Conservation (phyloP, 2,888 invertebrate species). For the Rhyacophila evoluta region DNA sequence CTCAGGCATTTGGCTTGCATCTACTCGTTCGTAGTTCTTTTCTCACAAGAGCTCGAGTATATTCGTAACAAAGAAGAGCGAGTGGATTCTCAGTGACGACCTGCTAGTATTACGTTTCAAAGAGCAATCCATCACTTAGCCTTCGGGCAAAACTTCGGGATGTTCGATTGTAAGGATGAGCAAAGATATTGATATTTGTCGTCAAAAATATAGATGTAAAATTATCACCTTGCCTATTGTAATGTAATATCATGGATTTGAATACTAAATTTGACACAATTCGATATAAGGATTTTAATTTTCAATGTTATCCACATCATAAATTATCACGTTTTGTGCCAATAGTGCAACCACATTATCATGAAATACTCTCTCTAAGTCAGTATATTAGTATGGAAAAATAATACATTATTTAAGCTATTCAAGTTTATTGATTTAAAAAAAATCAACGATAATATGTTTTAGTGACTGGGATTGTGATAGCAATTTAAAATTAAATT, state of each 20-base stretch:
- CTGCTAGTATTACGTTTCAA: slow-evolving; percentile 39
- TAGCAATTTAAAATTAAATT: too few relatives aligned
- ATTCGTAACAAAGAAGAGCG: slow-evolving; percentile 12
- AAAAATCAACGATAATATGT: too few relatives aligned
- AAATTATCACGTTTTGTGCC: too few relatives aligned
- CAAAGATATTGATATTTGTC: background rate
- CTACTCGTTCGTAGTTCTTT: background rate
- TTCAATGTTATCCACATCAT: too few relatives aligned
- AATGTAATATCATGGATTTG: background rate
- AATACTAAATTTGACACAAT: too few relatives aligned
- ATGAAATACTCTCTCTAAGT: too few relatives aligned
- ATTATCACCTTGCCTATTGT: background rate
- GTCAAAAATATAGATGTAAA: background rate
- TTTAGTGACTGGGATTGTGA: too few relatives aligned
- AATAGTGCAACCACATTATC: too few relatives aligned
- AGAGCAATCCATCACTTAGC: slow-evolving; percentile 38
- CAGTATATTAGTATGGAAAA: too few relatives aligned
- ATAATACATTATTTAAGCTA: too few relatives aligned
- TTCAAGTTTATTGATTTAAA: too few relatives aligned
- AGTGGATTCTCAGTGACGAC: background rate
- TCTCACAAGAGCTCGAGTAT: slow-evolving; percentile 10
- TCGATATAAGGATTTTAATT: too few relatives aligned
- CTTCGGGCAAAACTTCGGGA: slow-evolving; percentile 25
- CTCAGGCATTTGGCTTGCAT: background rate
- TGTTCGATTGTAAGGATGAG: background rate